phyloP scores from a whole-genome alignment of 2,113 vertebrate genomes.

The Antechinus stuartii region DNA sequence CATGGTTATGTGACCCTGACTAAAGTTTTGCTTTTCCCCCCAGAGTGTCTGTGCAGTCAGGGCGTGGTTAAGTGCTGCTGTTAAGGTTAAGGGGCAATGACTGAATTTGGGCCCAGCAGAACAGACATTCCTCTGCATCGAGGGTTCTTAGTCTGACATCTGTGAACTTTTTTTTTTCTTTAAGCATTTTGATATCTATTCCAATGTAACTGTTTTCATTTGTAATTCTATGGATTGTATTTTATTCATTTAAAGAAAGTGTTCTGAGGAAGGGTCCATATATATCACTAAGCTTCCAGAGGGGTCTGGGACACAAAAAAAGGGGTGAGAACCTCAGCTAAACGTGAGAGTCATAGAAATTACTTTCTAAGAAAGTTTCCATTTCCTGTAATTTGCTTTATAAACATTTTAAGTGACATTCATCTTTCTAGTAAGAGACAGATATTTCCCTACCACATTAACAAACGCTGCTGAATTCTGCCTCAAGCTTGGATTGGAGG shows the following conservation, averaged over 20 bases:
- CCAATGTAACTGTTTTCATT: neutral
- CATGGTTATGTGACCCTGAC: neutral
- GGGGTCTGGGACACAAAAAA: too few relatives aligned
- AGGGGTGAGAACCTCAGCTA: too few relatives aligned
- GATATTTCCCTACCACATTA: too few relatives aligned
- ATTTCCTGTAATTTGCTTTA: neutral
- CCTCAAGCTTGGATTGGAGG: neutral
- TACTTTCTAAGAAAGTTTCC: conserved; percentile 12
- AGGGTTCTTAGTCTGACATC: too few relatives aligned
- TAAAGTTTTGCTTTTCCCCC: neutral
- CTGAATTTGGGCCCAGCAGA: neutral
- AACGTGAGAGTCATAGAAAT: neutral
- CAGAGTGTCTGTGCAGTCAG: too few relatives aligned
- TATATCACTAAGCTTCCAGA: too few relatives aligned
- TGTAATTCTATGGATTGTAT: neutral
- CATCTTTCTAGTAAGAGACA: too few relatives aligned
- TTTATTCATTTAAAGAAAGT: neutral
- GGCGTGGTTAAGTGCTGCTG: too few relatives aligned
- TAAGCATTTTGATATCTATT: neutral
- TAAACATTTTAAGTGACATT: neutral
- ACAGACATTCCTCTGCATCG: too few relatives aligned
- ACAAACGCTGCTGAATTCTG: neutral
- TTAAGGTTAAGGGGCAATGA: neutral
- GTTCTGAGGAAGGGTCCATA: neutral
- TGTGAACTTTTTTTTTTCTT: too few relatives aligned